These are phyloP conservation scores for Microvelia longipes DNA, from an alignment of 1,140 invertebrate genomes.

Conservation along the genomic window DNA sequence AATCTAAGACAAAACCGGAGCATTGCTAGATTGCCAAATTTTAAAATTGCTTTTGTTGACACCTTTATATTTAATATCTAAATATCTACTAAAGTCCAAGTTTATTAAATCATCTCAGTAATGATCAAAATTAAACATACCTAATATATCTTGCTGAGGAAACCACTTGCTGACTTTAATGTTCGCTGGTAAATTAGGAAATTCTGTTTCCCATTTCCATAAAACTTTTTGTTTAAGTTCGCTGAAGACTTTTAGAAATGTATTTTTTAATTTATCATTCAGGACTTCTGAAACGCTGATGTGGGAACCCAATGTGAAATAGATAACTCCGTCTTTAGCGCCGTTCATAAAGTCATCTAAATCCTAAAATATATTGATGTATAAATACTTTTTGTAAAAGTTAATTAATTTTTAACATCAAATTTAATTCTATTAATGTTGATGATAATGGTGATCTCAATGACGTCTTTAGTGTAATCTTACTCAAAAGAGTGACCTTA, in stretches of 20 bases:
- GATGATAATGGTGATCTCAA: slow-evolving; percentile 23
- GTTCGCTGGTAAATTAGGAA: slow-evolving; percentile 27
- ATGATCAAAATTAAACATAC: too few relatives aligned
- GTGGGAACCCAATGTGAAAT: slow-evolving; percentile 30
- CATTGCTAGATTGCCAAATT: too few relatives aligned
- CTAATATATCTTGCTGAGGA: slow-evolving; percentile 51
- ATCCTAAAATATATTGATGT: slow-evolving; percentile 12
- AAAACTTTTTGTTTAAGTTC: slow-evolving; percentile 42
- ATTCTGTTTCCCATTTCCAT: slow-evolving; percentile 42
- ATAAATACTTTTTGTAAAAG: not conserved
- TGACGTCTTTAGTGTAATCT: too few relatives aligned
- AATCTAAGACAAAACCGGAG: too few relatives aligned
- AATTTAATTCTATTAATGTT: not conserved
- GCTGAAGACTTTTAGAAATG: slow-evolving; percentile 33
- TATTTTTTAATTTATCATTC: slow-evolving; percentile 15
- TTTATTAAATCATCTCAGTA: too few relatives aligned
- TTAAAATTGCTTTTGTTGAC: too few relatives aligned
- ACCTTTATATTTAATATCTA: too few relatives aligned
- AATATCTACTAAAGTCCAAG: too few relatives aligned
- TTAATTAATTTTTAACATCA: not conserved
- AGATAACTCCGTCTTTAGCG: slow-evolving; percentile 30
- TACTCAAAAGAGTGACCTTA: too few relatives aligned
- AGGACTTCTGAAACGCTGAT: slow-evolving; percentile 19
- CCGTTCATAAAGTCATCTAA: slow-evolving; percentile 25
- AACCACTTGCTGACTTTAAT: slow-evolving; percentile 39